These are phyloP conservation scores for Scaptomyza caliginosa DNA, from an alignment of 2,888 invertebrate species.

Conservation along the genomic window DNA sequence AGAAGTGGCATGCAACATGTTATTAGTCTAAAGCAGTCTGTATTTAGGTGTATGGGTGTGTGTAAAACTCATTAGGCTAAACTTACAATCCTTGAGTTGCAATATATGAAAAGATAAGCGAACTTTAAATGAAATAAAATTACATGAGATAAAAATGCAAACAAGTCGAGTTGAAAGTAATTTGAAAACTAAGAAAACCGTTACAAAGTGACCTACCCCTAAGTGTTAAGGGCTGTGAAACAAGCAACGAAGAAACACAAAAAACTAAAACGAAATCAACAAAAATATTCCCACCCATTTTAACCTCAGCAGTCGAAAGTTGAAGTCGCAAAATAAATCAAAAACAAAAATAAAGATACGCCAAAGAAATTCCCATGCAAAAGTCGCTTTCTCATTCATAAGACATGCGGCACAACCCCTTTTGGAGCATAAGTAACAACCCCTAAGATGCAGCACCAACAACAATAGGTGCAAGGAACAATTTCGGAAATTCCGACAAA, in stretches of 20 bases:
- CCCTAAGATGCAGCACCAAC: conserved; percentile 19
- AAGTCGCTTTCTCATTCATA: conserved; percentile 32
- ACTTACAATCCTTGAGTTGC: conserved; percentile 28
- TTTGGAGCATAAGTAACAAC: conserved; percentile 20
- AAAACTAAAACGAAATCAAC: conserved; percentile 52
- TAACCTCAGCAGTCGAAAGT: conserved; percentile 72
- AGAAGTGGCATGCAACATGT: conserved; percentile 43
- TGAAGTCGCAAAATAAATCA: conserved; percentile 47
- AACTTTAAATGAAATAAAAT: conserved; percentile 15
- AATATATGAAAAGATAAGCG: conserved; percentile 7
- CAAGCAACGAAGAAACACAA: neutral
- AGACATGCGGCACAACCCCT: conserved; percentile 24
- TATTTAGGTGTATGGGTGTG: conserved; percentile 16
- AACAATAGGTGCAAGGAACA: conserved; percentile 44
- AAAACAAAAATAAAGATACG: no score
- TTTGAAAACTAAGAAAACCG: conserved; percentile 14
- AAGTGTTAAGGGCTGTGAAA: conserved; percentile 7
- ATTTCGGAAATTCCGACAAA: conserved; percentile 25
- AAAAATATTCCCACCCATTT: conserved; percentile 83
- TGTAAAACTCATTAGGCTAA: conserved; percentile 56
- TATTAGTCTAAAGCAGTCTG: conserved; percentile 26
- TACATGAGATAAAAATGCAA: conserved; percentile 22
- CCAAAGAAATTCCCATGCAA: conserved; percentile 71
- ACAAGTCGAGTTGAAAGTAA: conserved; percentile 46
- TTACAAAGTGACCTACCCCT: conserved; percentile 29